These are phyloP conservation scores for Phoeniculus purpureus DNA, from an alignment of 2,797 vertebrate species.

Conservation along the genomic window DNA sequence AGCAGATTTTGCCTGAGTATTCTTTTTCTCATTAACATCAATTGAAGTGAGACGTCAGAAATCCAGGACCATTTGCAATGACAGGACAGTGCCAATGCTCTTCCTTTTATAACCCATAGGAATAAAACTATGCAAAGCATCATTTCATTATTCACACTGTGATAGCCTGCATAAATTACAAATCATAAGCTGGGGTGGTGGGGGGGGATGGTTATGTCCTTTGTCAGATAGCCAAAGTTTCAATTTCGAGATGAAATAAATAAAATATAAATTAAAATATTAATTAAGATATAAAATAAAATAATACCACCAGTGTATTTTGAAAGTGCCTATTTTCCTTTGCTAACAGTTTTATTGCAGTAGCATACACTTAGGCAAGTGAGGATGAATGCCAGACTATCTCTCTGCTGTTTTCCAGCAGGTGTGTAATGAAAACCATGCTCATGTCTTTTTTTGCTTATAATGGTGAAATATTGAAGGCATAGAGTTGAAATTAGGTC, in stretches of 20 bases:
- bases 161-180: slow-evolving; percentile 55
- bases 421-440: background rate
- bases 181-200: background rate
- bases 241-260: slow-evolving; percentile 5
- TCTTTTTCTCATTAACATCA: slow-evolving; percentile 68
- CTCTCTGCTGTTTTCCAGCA: background rate
- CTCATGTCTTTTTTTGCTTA: background rate
- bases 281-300: background rate
- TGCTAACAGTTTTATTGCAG: background rate
- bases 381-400: background rate
- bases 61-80: slow-evolving; percentile 63
- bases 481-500: background rate
- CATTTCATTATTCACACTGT: slow-evolving; percentile 61
- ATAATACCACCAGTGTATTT: background rate
- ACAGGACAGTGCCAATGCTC: slow-evolving; percentile 61
- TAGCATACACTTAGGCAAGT: background rate
- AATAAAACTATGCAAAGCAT: slow-evolving; percentile 62
- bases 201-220: background rate
- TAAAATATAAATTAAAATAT: background rate
- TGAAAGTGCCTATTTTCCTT: background rate
- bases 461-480: background rate
- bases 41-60: slow-evolving; percentile 67
- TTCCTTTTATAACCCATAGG: slow-evolving; percentile 61
- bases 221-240: slow-evolving; percentile 12
- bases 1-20: slow-evolving; percentile 54